These are phyloP conservation scores for Spialia ferax DNA, from an alignment of 2,888 invertebrate genomes.

Conservation along the genomic window DNA sequence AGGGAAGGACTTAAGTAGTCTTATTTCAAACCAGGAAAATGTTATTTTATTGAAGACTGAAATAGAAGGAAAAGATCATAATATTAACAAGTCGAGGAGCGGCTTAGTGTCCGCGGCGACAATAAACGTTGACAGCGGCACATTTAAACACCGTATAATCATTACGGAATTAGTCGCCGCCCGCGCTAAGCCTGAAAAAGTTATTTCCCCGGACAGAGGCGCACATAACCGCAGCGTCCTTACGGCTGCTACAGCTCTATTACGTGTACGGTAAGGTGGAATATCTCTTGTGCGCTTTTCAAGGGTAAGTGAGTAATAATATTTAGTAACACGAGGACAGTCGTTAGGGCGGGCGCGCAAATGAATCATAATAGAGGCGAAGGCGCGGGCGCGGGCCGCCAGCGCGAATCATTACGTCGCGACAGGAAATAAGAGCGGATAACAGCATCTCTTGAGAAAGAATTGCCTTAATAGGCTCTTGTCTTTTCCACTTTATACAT, in stretches of 20 bases:
- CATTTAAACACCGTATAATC: conserved; percentile 30
- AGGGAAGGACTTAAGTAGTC: too few relatives aligned
- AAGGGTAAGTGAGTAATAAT: conserved; percentile 13
- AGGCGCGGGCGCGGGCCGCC: conserved; percentile 19
- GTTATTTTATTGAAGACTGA: not conserved
- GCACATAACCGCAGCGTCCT: not conserved
- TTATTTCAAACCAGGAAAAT: not conserved
- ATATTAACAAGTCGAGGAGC: conserved; percentile 15
- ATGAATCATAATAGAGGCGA: conserved; percentile 47
- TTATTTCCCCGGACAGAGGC: conserved; percentile 17
- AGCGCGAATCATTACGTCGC: conserved; percentile 14
- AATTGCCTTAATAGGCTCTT: not conserved
- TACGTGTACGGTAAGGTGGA: not conserved
- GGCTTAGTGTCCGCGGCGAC: conserved; percentile 17
- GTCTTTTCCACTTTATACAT: not conserved
- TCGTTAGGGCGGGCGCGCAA: conserved; percentile 47
- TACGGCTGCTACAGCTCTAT: not conserved
- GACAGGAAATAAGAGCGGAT: conserved; percentile 13
- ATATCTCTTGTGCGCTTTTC: not conserved
- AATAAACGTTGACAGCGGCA: conserved; percentile 18
- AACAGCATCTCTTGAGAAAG: conserved; percentile 5
- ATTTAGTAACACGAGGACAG: conserved; percentile 40
- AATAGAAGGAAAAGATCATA: conserved; percentile 4
- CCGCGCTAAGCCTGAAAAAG: conserved; percentile 29
- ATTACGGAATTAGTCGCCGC: conserved; percentile 31